Evolutionary conservation across 2,888 invertebrate genomes (phyloP), one percentile per base, ranked within the genome.

Genomic region (Lycophotia porphyrea): DNA sequence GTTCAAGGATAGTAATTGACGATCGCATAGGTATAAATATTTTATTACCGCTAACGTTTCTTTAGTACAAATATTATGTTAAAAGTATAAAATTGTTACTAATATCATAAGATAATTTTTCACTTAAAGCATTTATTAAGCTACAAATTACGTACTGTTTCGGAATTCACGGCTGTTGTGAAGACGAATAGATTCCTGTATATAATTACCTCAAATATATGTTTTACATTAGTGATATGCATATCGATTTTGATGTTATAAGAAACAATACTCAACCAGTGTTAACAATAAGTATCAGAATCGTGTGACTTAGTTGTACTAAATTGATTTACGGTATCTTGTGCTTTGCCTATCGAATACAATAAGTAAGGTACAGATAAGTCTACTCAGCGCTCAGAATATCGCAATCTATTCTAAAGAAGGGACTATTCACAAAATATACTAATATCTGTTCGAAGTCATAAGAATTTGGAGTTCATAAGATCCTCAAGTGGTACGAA

Each of bases 401-500:
- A 93, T 90, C 90, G 92, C 91, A 88, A 89, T 90, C 91, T 93
- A 94, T 92, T 89, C 91, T 90, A 93, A 92, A 92, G 93, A 93
- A 95, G 93, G 91, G 90, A 90, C 90, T 95, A 95, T 94, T 93
- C 95, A 96, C 94, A 96, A 95, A 94, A 95, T 94, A 94, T 93
- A 90, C 90, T 93, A 94, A 93, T 91, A 94, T 95, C 92, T 94
- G 93, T 93, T 93, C 91, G 91, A 94, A 95, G 95, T 96, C 96
- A 96, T 96, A 96, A 96, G 96, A 96, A 93, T 95, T 93, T 94
- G 91, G 93, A 95, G 93, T 95, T 96, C 96, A 96, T 96, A 96
- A 96, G 96, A 96, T 93, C 90, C 88, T 93, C 92, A 91, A 94
- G 94, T 95, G 94, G 95, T 96, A 93, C 94, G 91, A 94, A 92